These are phyloP conservation scores for Eira barbara DNA, from an alignment of 2,113 vertebrate genomes.

Conservation along the genomic window DNA sequence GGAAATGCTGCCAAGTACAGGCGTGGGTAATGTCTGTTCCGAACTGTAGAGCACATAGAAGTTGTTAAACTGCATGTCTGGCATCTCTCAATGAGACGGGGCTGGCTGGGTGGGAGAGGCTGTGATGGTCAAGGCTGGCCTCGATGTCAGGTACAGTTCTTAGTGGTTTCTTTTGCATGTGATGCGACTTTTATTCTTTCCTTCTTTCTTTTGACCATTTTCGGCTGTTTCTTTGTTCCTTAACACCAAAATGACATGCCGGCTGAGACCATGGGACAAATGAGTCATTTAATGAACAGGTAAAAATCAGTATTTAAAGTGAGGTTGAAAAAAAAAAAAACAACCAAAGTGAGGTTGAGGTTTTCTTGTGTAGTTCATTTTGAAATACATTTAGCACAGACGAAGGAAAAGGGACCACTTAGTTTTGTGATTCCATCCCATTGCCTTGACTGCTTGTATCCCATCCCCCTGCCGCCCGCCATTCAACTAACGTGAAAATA, in stretches of 20 bases:
- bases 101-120: background rate
- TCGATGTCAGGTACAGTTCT: background rate
- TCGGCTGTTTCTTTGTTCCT: background rate
- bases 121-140: background rate
- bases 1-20: background rate
- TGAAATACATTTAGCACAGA: background rate
- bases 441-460: conserved; percentile 16
- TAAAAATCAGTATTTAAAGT: conserved; percentile 18
- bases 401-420: background rate
- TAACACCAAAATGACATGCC: background rate
- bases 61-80: conserved; percentile 16
- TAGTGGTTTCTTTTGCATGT: background rate
- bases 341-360: background rate
- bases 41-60: background rate
- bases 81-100: background rate
- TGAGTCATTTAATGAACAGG: background rate
- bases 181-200: background rate
- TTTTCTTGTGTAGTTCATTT: conserved; percentile 27
- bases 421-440: background rate
- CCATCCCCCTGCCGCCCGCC: background rate
- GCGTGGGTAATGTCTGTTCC: conserved; percentile 50
- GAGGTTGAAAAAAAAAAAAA: background rate
- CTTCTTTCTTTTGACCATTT: background rate
- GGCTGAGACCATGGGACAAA: background rate
- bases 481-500: conserved; percentile 38